Conservation (phyloP, 2,113 vertebrate genomes). For the Calypte anna region DNA sequence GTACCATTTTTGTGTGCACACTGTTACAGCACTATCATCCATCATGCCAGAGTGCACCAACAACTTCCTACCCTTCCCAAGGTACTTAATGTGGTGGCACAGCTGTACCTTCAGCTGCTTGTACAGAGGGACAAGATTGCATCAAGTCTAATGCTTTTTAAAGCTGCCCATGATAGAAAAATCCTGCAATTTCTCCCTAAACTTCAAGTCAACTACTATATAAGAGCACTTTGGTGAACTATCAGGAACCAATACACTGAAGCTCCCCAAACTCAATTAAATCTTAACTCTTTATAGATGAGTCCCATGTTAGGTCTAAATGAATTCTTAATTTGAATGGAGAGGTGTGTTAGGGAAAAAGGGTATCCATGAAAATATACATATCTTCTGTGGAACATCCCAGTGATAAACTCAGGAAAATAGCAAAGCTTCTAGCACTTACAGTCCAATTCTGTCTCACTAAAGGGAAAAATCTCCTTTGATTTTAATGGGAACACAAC, state of each 20-base stretch:
- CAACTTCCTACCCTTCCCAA: not conserved
- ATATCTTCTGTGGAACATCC: not conserved
- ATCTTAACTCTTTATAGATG: not conserved
- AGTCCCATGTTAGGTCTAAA: not conserved
- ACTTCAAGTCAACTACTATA: not conserved
- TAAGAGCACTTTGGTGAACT: not conserved
- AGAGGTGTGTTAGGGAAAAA: not conserved
- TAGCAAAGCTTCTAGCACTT: not conserved
- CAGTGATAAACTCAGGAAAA: not conserved
- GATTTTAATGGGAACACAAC: slow-evolving; percentile 46
- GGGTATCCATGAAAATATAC: not conserved
- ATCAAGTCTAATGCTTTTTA: not conserved
- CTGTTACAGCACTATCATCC: not conserved
- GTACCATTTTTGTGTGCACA: not conserved
- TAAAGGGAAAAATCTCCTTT: slow-evolving; percentile 21
- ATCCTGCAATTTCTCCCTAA: not conserved
- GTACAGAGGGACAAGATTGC: not conserved
- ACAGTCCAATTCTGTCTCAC: not conserved
- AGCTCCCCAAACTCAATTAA: not conserved
- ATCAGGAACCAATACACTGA: not conserved
- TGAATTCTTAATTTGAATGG: not conserved
- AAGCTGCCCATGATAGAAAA: not conserved
- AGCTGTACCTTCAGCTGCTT: not conserved
- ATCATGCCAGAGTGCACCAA: not conserved
- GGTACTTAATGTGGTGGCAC: not conserved